Conservation (phyloP, 2,113 vertebrate species). For the Melanotaenia duboulayi region DNA sequence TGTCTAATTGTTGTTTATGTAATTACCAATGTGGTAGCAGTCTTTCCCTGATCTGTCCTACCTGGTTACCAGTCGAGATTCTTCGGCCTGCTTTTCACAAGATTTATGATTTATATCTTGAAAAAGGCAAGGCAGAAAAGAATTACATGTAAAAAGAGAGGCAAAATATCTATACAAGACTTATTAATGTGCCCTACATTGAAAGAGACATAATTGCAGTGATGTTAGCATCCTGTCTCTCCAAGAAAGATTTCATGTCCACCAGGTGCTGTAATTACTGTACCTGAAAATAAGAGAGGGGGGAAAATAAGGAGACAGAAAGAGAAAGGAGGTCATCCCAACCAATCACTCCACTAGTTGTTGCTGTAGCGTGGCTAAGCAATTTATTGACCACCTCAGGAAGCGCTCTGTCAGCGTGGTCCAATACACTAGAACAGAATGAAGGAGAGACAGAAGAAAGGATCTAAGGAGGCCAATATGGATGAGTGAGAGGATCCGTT, state of each 20-base stretch:
- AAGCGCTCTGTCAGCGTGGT: conserved; percentile 88
- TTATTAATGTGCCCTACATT: background rate
- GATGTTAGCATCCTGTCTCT: conserved; percentile 39
- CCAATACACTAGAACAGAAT: conserved; percentile 55
- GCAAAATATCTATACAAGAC: background rate
- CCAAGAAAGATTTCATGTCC: conserved; percentile 53
- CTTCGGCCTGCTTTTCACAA: conserved; percentile 73
- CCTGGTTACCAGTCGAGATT: conserved; percentile 88
- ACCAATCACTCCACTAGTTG: conserved; percentile 71
- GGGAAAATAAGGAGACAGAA: conserved; percentile 17
- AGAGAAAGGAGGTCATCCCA: conserved; percentile 59
- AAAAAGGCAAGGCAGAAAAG: background rate
- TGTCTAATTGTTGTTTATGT: conserved; percentile 90
- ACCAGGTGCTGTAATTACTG: conserved; percentile 63
- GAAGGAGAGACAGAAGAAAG: conserved; percentile 38
- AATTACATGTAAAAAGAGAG: background rate
- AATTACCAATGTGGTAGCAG: conserved; percentile 90
- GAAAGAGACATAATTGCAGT: background rate
- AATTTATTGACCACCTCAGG: conserved; percentile 92
- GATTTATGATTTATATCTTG: background rate
- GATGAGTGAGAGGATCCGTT: conserved; percentile 85
- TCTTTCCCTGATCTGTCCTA: conserved; percentile 89
- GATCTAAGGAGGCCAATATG: conserved; percentile 82
- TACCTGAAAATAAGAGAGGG: conserved; percentile 27
- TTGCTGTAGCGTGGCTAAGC: conserved; percentile 87